These are phyloP conservation scores for Isichthys henryi DNA, from an alignment of 2,113 vertebrate genomes.

Conservation along the genomic window DNA sequence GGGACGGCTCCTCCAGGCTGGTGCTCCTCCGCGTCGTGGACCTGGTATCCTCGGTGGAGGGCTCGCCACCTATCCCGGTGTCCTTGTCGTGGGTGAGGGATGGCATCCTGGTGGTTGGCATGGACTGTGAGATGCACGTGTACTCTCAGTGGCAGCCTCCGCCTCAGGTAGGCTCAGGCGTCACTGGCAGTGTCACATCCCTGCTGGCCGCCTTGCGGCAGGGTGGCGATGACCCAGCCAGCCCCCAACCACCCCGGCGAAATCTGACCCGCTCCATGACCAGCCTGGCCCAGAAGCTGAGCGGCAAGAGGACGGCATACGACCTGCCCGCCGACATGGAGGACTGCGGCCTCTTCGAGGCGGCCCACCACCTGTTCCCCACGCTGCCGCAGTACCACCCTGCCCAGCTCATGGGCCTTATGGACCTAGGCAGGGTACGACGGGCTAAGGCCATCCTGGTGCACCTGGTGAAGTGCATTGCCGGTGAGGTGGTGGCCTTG, in stretches of 20 bases:
- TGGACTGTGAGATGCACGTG: slow-evolving; percentile 98
- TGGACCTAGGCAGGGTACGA: slow-evolving; percentile 91
- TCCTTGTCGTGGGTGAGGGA: slow-evolving; percentile 96
- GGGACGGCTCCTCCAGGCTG: slow-evolving; percentile 65
- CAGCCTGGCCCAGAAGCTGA: slow-evolving; percentile 92
- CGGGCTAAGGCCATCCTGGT: slow-evolving; percentile 93
- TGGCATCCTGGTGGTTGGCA: slow-evolving; percentile 92
- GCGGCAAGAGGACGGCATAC: slow-evolving; percentile 77
- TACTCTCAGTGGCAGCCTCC: slow-evolving; percentile 96
- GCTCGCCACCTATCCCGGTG: slow-evolving; percentile 80
- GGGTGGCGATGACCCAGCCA: slow-evolving; percentile 62
- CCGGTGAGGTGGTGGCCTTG: slow-evolving; percentile 85
- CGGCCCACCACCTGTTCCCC: slow-evolving; percentile 83
- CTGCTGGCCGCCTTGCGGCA: slow-evolving; percentile 71
- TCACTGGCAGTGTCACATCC: slow-evolving; percentile 68
- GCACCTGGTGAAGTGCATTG: slow-evolving; percentile 94
- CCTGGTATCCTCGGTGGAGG: slow-evolving; percentile 88
- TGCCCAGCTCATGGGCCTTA: slow-evolving; percentile 86
- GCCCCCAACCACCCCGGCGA: slow-evolving; percentile 67
- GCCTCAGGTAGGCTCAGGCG: slow-evolving; percentile 55
- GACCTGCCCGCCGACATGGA: slow-evolving; percentile 80
- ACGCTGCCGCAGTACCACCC: slow-evolving; percentile 96
- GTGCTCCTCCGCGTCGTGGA: slow-evolving; percentile 80
- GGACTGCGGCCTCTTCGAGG: slow-evolving; percentile 93
- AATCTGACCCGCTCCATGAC: slow-evolving; percentile 83